A percentile compares a stretch with the other conserved stretches of the same genome.
Conservation (phyloP, 1,140 invertebrate species). For the Macrostomum lignano region DNA sequence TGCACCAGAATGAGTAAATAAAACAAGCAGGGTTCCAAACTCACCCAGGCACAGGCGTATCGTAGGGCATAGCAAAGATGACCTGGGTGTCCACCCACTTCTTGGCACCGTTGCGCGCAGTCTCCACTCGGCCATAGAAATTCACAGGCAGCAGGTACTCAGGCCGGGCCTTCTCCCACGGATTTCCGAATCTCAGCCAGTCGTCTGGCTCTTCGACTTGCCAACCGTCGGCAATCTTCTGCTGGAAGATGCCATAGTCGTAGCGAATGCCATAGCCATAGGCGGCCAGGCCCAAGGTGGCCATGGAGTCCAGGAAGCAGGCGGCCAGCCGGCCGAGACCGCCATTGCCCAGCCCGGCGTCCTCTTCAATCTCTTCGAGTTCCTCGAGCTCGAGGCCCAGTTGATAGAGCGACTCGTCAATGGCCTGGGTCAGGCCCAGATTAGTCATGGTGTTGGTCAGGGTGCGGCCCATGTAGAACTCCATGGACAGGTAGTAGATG, state of each 20-base stretch:
- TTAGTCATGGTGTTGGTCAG: slow-evolving; percentile 97
- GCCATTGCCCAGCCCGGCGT: slow-evolving; percentile 94
- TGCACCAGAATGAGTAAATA: too few relatives aligned
- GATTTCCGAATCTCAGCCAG: slow-evolving; percentile 76
- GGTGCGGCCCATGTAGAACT: slow-evolving; percentile 93
- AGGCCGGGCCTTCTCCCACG: slow-evolving; percentile 86
- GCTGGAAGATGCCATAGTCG: slow-evolving; percentile 93
- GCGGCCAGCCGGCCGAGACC: slow-evolving; percentile 81
- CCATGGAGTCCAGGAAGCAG: slow-evolving; percentile 93
- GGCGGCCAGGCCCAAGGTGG: slow-evolving; percentile 70
- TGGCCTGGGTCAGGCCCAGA: slow-evolving; percentile 72
- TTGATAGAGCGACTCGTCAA: slow-evolving; percentile 91
- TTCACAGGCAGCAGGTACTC: slow-evolving; percentile 71
- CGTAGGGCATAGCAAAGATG: slow-evolving; percentile 89
- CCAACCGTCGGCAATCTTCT: slow-evolving; percentile 76
- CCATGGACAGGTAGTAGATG: slow-evolving; percentile 87
- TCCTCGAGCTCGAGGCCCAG: slow-evolving; percentile 92
- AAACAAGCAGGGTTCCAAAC: too few relatives aligned
- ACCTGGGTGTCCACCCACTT: slow-evolving; percentile 79
- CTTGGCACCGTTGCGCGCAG: slow-evolving; percentile 40
- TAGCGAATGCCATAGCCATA: slow-evolving; percentile 97
- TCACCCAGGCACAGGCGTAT: slow-evolving; percentile 76
- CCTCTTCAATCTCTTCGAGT: slow-evolving; percentile 79
- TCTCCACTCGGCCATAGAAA: slow-evolving; percentile 70
- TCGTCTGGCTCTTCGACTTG: slow-evolving; percentile 92